Percentiles rank a stretch among this genome's conserved stretches.
Conservation (phyloP, 1,140 invertebrate genomes). For the Triops cancriformis region DNA sequence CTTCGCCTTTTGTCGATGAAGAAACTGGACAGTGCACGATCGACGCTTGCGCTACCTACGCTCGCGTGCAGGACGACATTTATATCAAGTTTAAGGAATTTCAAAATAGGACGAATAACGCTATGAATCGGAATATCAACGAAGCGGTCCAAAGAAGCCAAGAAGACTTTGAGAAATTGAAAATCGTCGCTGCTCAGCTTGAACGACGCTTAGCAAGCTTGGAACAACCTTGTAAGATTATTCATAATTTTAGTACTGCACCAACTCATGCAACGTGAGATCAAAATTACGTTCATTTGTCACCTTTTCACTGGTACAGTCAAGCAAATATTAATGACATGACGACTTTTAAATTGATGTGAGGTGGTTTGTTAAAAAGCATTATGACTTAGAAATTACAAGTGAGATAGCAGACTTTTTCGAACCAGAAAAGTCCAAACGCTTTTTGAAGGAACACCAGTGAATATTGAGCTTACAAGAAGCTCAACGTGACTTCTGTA, state of each 20-base stretch:
- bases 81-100: conserved; percentile 19
- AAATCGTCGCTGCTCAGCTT: conserved; percentile 2
- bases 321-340: neutral
- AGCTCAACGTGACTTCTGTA: too few relatives aligned
- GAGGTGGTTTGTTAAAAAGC: too few relatives aligned
- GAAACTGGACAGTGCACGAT: conserved; percentile 25
- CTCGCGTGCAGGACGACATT: conserved; percentile 25
- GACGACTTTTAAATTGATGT: too few relatives aligned
- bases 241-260: neutral
- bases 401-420: too few relatives aligned
- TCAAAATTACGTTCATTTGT: too few relatives aligned
- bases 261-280: too few relatives aligned
- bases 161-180: conserved; percentile 16
- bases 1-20: conserved; percentile 27
- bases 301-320: too few relatives aligned
- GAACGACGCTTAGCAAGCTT: conserved; percentile 24
- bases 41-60: conserved; percentile 24
- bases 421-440: too few relatives aligned
- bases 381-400: too few relatives aligned
- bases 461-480: too few relatives aligned
- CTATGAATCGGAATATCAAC: conserved; percentile 19
- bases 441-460: too few relatives aligned
- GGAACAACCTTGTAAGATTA: conserved; percentile 25
- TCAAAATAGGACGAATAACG: neutral
- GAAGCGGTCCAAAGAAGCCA: neutral